phyloP scores from a whole-genome alignment of 1,140 invertebrate species.

The Drosophila pseudoobscura region DNA sequence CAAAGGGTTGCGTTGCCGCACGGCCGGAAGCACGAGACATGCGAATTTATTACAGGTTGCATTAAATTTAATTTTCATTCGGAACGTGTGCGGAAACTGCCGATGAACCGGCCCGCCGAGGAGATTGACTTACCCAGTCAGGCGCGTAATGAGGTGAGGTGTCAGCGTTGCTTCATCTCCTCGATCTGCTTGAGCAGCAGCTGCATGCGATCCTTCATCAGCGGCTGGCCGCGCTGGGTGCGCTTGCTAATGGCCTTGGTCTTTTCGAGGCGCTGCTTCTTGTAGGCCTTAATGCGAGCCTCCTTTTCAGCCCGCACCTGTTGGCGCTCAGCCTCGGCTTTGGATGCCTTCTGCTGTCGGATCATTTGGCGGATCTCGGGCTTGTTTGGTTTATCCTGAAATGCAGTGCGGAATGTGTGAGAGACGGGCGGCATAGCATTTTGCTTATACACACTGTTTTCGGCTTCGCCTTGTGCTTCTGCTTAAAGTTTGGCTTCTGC shows the following conservation, averaged over 20 bases:
- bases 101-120: neutral
- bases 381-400: slow-evolving; percentile 65
- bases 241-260: slow-evolving; percentile 75
- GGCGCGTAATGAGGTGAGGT: too few species aligned
- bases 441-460: slow-evolving; percentile 37
- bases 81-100: slow-evolving; percentile 56
- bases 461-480: slow-evolving; percentile 42
- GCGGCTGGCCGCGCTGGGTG: slow-evolving; percentile 72
- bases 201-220: slow-evolving; percentile 82
- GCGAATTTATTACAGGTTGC: slow-evolving; percentile 81
- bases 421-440: neutral
- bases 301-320: slow-evolving; percentile 66
- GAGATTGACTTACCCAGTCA: slow-evolving; percentile 8
- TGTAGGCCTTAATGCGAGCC: slow-evolving; percentile 65
- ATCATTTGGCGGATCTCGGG: slow-evolving; percentile 61
- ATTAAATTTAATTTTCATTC: slow-evolving; percentile 77
- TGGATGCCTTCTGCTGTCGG: slow-evolving; percentile 56
- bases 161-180: slow-evolving; percentile 64
- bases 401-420: neutral
- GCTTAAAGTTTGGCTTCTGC: slow-evolving; percentile 51
- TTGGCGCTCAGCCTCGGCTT: slow-evolving; percentile 52
- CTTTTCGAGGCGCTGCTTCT: slow-evolving; percentile 71
- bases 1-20: slow-evolving; percentile 75
- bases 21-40: slow-evolving; percentile 63
- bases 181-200: slow-evolving; percentile 78